Base-by-base conservation (phyloP, 2,888 invertebrate genomes). In the Gastracanthus pulcherrimus region DNA sequence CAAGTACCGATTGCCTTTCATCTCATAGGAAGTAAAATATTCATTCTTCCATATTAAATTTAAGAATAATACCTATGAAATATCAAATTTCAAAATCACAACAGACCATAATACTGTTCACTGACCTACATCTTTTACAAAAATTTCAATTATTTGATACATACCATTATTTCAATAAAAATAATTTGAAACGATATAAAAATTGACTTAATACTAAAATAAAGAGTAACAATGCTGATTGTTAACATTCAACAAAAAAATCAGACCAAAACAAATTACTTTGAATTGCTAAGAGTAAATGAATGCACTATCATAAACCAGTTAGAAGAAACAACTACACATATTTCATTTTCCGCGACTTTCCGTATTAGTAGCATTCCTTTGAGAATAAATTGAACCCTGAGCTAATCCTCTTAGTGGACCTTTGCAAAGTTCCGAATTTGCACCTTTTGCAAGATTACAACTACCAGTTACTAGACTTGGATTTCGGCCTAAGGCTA, bases 301-400 rank as follows among this genome's bases (percentile, higher is more conserved):
- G 58, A 34, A 78, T 29, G 64, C n/a, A n/a, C n/a, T n/a, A 83
- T 84, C 45, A 80, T 86, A 83, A 83, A 85, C 83, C 26, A 87
- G 60, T 82, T 82, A 87, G 85, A 89, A 88, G 82, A 90, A 90
- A 88, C 90, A 90, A 77, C 88, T 89, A 78, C 87, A 90, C 87
- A 87, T 88, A 78, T 90, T 89, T 91, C 90, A 93, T 92, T 93
- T 93, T 82, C 93, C 92, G 74, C 93, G 92, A 81, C 92, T 92
- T 86, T 93, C 93, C 1, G 91, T 90, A 70, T 92, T 91, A 11
- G 91, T 87, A 36, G 89, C 87, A 86, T 93, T 94, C 69, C 95
- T 91, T 88, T 95, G 95, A 62, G 94, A 94, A 90, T 96, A 96
- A 81, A 96, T 94, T 86, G 96, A 96, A 36, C 97, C 97, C 89